Evolutionary conservation across 2,797 vertebrate species (phyloP), one percentile per base, ranked within the genome.

Genomic region (Manis crassicaudata): DNA sequence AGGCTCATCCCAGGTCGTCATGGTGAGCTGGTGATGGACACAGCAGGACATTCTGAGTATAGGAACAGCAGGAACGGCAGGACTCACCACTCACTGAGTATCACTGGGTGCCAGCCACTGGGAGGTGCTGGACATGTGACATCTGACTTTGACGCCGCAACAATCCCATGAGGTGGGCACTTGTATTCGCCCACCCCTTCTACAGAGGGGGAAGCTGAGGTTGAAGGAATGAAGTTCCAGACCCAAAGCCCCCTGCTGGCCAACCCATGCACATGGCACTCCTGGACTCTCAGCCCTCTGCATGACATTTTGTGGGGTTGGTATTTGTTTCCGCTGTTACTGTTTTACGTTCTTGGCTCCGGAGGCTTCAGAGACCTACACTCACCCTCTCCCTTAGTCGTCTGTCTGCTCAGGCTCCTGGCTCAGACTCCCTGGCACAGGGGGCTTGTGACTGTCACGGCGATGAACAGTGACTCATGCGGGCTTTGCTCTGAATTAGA

Each of bases 391-490:
- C 20, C 3, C 9, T 46, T 1, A 2, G 13, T 1, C 1, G 0
- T 0, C 4, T 0, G 25, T 32, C 65, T 3, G 0, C 52, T 12
- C 20, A 0, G 2, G 76, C 67, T 14, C 9, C 23, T 0, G 1
- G 58, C 83, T 46, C 14, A 3, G 84, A 12, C 12, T 10, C 56
- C 25, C 5, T 0, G 13, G 46, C 0, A 1, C n/a, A 18, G 17
- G 17, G n/a, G 56, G 25, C 56, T 46, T 13, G 37, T 43, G 43
- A 32, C 60, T 50, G 0, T 13, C 2, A 1, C 0, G 5, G 8
- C 0, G 1, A 21, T 1, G 23, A 60, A 40, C 13, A 23, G 2
- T 0, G 18, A 5, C 54, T n/a, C 56, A 7, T 1, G 16, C n/a
- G 5, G n/a, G 14, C 77, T 92, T 32, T 68, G 70, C 72, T 63